Evolutionary conservation across 92 coral and sea anemone species (phyloP).

Genomic region (Heteractis magnifica): DNA sequence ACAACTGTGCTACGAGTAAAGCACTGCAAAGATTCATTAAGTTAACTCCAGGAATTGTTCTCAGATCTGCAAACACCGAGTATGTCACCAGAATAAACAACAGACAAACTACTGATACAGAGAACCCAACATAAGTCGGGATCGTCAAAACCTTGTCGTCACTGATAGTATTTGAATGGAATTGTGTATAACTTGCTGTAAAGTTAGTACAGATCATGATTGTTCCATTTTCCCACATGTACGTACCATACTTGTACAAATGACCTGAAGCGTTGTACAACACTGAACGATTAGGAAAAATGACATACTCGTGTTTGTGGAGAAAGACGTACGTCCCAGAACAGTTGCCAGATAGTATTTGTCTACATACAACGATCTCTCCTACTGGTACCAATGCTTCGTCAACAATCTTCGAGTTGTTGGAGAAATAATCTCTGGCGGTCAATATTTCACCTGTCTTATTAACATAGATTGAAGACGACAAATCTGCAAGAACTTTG

Average conservation of each 20-base stretch:
- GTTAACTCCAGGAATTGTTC: slow-evolving; percentile 23
- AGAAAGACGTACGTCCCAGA: slow-evolving; percentile 29
- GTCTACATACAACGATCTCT: slow-evolving; percentile 41
- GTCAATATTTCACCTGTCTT: slow-evolving; percentile 9
- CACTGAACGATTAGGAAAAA: slow-evolving; percentile 38
- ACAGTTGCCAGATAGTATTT: slow-evolving; percentile 20
- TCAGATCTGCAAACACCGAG: slow-evolving; percentile 26
- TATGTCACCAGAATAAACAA: slow-evolving; percentile 34
- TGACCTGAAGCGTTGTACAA: slow-evolving; percentile 25
- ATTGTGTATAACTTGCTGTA: slow-evolving; percentile 7
- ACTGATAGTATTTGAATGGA: background rate
- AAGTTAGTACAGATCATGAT: slow-evolving; percentile 33
- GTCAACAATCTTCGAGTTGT: background rate
- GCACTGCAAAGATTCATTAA: slow-evolving; percentile 37
- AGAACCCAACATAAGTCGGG: slow-evolving; percentile 32
- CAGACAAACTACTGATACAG: slow-evolving; percentile 32
- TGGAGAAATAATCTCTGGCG: slow-evolving; percentile 11
- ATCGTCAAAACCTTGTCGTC: background rate
- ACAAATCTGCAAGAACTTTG: background rate
- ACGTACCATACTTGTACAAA: slow-evolving; percentile 11
- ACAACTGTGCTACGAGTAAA: slow-evolving; percentile 13
- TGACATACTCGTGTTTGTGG: slow-evolving; percentile 22
- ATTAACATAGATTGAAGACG: background rate
- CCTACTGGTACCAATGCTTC: slow-evolving; percentile 17
- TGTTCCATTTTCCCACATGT: slow-evolving; percentile 7